These are phyloP conservation scores for Pseudococcus jackbeardsleyi DNA, from an alignment of 2,888 invertebrate genomes.

Conservation along the genomic window DNA sequence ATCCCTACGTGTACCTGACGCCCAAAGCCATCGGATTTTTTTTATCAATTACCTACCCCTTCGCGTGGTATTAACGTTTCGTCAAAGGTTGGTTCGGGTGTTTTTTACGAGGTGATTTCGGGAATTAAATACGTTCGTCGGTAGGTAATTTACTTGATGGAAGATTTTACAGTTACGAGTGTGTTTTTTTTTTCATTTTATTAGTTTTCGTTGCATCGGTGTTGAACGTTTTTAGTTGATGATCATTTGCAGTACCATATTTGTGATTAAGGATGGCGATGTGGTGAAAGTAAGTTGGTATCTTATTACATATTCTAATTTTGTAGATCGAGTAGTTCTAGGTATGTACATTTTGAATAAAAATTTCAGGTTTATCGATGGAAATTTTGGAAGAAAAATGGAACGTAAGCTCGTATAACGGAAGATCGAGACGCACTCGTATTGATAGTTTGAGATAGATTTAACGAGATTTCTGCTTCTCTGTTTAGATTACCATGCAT, in stretches of 20 bases:
- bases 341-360: background rate
- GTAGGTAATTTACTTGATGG: conserved; percentile 30
- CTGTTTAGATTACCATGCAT: no score
- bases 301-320: background rate
- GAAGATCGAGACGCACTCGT: background rate
- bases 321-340: background rate
- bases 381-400: background rate
- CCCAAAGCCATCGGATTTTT: conserved; percentile 46
- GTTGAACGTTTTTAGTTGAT: conserved; percentile 34
- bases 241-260: background rate
- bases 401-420: background rate
- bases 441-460: no score
- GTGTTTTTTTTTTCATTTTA: conserved; percentile 18
- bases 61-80: conserved; percentile 10
- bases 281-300: background rate
- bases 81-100: background rate
- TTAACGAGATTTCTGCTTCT: no score
- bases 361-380: background rate
- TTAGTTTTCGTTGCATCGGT: background rate
- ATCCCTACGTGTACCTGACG: conserved; percentile 43
- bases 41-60: conserved; percentile 35
- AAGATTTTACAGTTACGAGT: background rate
- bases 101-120: conserved; percentile 26
- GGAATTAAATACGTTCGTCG: background rate
- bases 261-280: background rate